Conservation (phyloP, 1,140 invertebrate species). For the Drosophila grimshawi region DNA sequence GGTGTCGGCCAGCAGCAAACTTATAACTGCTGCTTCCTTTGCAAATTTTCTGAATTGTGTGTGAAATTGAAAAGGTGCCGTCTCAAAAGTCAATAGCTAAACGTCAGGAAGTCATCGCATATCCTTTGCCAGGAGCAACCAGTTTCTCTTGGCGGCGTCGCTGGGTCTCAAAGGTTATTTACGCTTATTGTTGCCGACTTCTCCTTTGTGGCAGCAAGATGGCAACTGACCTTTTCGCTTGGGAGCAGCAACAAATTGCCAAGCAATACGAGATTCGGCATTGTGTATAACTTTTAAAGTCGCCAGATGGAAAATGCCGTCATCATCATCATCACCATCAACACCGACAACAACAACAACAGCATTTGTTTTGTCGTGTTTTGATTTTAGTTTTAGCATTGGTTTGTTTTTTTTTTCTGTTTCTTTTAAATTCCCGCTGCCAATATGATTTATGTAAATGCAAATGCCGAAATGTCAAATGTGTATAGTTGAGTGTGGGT, state of each 20-base stretch:
- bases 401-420: slow-evolving; percentile 49
- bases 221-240: slow-evolving; percentile 44
- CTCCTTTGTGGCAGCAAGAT: slow-evolving; percentile 19
- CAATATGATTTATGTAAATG: slow-evolving; percentile 80
- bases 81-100: slow-evolving; percentile 68
- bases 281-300: slow-evolving; percentile 49
- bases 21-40: slow-evolving; percentile 27
- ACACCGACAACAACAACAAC: slow-evolving; percentile 32
- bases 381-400: slow-evolving; percentile 40
- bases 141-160: slow-evolving; percentile 46
- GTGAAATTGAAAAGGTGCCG: not conserved
- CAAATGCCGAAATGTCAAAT: slow-evolving; percentile 76
- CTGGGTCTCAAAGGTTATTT: slow-evolving; percentile 50
- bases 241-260: slow-evolving; percentile 54
- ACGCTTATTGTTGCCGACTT: slow-evolving; percentile 58
- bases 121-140: slow-evolving; percentile 46
- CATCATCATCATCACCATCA: slow-evolving; percentile 51
- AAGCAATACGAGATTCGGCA: slow-evolving; percentile 36
- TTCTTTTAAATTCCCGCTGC: slow-evolving; percentile 55
- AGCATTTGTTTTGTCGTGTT: slow-evolving; percentile 46
- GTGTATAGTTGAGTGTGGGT: slow-evolving; percentile 56
- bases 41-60: slow-evolving; percentile 59
- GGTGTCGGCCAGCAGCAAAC: not conserved
- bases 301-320: slow-evolving; percentile 55
- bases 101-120: slow-evolving; percentile 49